Percentiles rank a stretch among this genome's conserved stretches.
These are phyloP conservation scores for Lagopus leucura DNA, from an alignment of 2,113 vertebrate species.

Conservation along the genomic window DNA sequence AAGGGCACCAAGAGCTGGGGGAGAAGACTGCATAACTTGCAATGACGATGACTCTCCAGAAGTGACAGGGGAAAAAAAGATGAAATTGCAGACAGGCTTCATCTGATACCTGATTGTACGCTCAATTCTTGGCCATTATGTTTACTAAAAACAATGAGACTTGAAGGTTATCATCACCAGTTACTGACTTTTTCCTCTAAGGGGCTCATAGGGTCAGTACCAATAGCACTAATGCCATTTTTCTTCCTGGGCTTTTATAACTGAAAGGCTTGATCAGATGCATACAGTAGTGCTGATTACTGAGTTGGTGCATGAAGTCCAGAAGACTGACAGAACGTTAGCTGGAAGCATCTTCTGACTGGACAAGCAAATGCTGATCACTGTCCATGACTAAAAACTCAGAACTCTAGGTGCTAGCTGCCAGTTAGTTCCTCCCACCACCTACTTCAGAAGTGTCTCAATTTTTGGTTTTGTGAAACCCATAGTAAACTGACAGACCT, in stretches of 20 bases:
- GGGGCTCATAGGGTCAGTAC: background rate
- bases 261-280: background rate
- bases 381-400: background rate
- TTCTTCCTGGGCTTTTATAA: background rate
- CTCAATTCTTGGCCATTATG: background rate
- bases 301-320: background rate
- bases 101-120: background rate
- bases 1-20: background rate
- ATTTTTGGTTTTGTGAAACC: background rate
- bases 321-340: background rate
- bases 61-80: background rate
- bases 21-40: background rate
- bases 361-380: background rate
- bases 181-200: background rate
- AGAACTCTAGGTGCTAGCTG: background rate
- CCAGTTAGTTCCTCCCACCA: background rate
- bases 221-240: background rate
- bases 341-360: background rate
- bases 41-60: constrained; percentile 19
- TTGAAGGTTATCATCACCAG: background rate
- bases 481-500: background rate
- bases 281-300: background rate
- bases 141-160: background rate
- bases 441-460: background rate
- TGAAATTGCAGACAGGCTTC: background rate